phyloP scores from a whole-genome alignment of 30 jellyfish, hydroid and myxozoan species.

The Sanderia malayensis region DNA sequence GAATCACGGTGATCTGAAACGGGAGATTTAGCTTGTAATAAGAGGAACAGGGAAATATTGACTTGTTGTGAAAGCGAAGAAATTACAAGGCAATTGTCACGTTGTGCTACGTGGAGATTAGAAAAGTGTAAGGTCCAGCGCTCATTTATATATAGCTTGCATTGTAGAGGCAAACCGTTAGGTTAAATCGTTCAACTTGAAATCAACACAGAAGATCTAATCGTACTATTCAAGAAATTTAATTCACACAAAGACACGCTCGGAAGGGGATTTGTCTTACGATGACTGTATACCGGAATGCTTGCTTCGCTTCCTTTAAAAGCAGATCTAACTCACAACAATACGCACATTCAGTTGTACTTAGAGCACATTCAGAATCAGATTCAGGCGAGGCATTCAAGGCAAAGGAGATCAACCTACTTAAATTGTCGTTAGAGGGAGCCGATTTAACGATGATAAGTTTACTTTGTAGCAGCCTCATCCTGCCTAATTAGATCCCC shows the following conservation, averaged over 20 bases:
- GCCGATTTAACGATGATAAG: slow-evolving; percentile 10
- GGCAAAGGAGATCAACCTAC: slow-evolving; percentile 16
- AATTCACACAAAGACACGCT: background rate
- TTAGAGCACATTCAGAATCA: background rate
- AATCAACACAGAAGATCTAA: background rate
- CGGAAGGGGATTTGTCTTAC: background rate
- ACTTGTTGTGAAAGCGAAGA: no score
- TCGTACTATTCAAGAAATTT: background rate
- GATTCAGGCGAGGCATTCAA: background rate
- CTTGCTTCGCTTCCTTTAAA: background rate
- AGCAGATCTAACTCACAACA: background rate
- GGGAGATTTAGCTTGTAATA: no score
- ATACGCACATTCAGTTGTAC: background rate
- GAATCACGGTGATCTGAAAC: no score
- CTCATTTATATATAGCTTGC: no score
- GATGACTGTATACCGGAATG: background rate
- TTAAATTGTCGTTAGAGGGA: slow-evolving; percentile 14
- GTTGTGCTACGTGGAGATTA: no score
- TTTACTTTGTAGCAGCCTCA: background rate
- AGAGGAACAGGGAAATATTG: no score
- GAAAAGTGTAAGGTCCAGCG: no score
- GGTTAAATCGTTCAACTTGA: background rate
- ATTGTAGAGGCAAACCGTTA: background rate
- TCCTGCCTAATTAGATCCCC: no score
- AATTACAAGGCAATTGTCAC: no score